Evolutionary conservation across 1,140 invertebrate species (phyloP).

Genomic region (Cydia amplana): DNA sequence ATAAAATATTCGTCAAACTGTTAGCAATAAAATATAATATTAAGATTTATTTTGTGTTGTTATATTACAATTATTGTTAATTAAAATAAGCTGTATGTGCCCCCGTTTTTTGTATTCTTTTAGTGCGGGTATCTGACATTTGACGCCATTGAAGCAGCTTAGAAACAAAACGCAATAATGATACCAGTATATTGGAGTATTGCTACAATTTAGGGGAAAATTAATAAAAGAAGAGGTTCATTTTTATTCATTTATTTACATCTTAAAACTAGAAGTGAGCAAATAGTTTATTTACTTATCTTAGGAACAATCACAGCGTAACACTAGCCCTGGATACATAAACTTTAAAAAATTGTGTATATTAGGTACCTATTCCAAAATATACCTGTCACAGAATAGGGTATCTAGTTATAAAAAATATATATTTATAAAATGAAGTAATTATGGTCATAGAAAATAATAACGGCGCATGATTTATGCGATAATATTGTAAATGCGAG

Average conservation of each 20-base stretch:
- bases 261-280: constrained; percentile 51
- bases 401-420: background rate
- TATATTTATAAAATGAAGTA: background rate
- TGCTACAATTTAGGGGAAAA: background rate
- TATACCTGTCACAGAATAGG: constrained; percentile 16
- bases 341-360: constrained; percentile 10
- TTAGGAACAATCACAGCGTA: constrained; percentile 59
- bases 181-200: background rate
- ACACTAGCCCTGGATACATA: constrained; percentile 39
- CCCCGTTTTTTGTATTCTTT: background rate
- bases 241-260: constrained; percentile 24
- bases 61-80: no score
- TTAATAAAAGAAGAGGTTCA: background rate
- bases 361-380: background rate
- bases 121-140: background rate
- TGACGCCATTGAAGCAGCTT: background rate
- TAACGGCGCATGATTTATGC: background rate
- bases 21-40: background rate
- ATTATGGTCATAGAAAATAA: background rate
- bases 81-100: background rate
- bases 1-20: background rate
- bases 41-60: no score
- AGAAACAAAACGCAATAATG: background rate
- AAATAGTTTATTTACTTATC: constrained; percentile 43
- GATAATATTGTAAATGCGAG: constrained; percentile 16